These are phyloP conservation scores for Doris montereyensis DNA, from an alignment of 2,888 invertebrate genomes.

Conservation along the genomic window DNA sequence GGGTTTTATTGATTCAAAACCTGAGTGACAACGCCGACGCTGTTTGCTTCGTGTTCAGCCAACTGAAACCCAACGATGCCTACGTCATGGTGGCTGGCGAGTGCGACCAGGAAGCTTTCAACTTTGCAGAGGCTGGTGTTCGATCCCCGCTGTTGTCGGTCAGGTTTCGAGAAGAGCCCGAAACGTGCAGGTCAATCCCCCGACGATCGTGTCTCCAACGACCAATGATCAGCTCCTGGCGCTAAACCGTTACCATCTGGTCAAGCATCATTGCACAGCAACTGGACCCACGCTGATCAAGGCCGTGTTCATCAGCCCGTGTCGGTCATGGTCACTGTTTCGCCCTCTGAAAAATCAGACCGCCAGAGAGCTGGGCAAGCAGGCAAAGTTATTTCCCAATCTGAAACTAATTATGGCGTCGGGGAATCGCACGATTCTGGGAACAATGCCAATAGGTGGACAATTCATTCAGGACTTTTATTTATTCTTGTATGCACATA, in stretches of 20 bases:
- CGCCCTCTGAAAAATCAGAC: neutral
- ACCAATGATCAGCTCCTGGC: neutral
- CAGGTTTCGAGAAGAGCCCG: conserved; percentile 46
- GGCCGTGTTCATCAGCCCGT: too few relatives aligned
- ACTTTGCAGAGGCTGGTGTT: conserved; percentile 51
- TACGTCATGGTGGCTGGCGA: conserved; percentile 53
- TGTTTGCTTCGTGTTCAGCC: conserved; percentile 56
- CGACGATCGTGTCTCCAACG: too few relatives aligned
- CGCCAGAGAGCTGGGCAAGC: too few relatives aligned
- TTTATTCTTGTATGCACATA: too few relatives aligned
- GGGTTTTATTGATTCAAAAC: conserved; percentile 57
- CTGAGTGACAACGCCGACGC: conserved; percentile 47
- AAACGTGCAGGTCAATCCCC: conserved; percentile 53
- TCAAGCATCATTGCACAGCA: neutral
- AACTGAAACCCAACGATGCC: conserved; percentile 49
- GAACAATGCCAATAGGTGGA: too few relatives aligned
- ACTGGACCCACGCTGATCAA: neutral
- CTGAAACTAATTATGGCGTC: too few relatives aligned
- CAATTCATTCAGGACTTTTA: too few relatives aligned
- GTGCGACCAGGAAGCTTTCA: conserved; percentile 58
- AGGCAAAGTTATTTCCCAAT: too few relatives aligned
- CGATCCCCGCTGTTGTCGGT: conserved; percentile 50
- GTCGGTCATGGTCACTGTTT: too few relatives aligned
- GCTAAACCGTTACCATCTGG: neutral
- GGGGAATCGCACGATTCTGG: too few relatives aligned